Evolutionary conservation across 2,797 vertebrate species (phyloP).

Genomic region (Phaenicophaeus curvirostris): DNA sequence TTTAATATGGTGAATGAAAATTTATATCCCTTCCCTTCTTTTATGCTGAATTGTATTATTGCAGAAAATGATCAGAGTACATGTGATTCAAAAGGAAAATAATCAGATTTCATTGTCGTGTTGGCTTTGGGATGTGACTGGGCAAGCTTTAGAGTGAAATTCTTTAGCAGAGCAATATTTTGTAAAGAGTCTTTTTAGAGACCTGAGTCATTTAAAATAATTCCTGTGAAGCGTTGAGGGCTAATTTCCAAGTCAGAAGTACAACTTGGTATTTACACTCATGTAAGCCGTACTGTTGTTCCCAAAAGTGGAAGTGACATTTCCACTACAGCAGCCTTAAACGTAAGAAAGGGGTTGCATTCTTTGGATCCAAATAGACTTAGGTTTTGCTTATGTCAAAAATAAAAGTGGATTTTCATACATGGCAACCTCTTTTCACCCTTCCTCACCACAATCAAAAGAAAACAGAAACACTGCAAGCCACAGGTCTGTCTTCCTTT

Average conservation of each 20-base stretch:
- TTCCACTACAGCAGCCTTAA: not conserved
- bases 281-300: not conserved
- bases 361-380: not conserved
- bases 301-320: not conserved
- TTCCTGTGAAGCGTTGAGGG: not conserved
- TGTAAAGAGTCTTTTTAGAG: not conserved
- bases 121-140: not conserved
- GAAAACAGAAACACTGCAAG: not conserved
- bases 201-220: not conserved
- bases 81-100: not conserved
- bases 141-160: not conserved
- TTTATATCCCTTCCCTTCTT: not conserved
- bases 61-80: not conserved
- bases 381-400: not conserved
- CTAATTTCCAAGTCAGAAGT: slow-evolving; percentile 5
- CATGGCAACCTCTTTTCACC: not conserved
- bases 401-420: not conserved
- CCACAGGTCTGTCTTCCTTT: not conserved
- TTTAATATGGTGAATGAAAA: slow-evolving; percentile 22
- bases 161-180: not conserved
- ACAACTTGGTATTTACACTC: not conserved
- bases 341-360: fast-evolving
- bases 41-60: slow-evolving; percentile 28
- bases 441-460: not conserved
- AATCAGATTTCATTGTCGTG: not conserved